phyloP scores from a whole-genome alignment of 2,797 vertebrate genomes.

The Aphelocoma californica region DNA sequence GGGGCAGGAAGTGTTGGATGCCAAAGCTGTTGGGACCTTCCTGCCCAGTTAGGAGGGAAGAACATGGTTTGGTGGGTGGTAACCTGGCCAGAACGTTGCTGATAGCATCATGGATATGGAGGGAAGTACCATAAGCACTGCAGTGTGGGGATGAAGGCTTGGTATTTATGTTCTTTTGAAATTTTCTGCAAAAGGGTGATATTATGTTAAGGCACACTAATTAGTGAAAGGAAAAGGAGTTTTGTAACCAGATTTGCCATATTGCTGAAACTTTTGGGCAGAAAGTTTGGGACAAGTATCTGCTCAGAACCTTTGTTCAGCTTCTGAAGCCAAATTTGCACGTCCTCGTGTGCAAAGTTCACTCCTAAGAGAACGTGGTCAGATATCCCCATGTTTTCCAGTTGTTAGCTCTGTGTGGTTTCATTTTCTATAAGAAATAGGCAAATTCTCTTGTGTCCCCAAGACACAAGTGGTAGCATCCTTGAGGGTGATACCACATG shows the following conservation, averaged over 20 bases:
- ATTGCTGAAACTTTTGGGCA: neutral
- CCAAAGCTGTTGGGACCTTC: neutral
- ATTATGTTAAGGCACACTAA: neutral
- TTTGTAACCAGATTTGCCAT: neutral
- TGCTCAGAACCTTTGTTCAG: neutral
- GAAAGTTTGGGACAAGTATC: neutral
- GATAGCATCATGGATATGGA: neutral
- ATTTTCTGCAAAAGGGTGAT: neutral
- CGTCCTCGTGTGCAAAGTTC: neutral
- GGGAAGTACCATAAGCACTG: neutral
- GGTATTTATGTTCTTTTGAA: neutral
- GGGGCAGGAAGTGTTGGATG: neutral
- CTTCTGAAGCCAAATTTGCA: neutral
- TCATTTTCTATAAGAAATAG: neutral
- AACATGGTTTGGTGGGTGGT: neutral
- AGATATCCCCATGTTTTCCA: neutral
- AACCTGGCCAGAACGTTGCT: fast-evolving
- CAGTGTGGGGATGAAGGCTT: neutral
- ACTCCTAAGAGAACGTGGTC: neutral
- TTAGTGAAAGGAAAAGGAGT: neutral
- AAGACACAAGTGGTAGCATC: neutral
- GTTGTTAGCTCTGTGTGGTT: neutral
- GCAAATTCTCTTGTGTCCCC: neutral
- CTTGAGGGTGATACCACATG: neutral
- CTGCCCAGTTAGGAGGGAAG: neutral